Base-by-base conservation (phyloP, 1,140 invertebrate species). In the Ips typographus region DNA sequence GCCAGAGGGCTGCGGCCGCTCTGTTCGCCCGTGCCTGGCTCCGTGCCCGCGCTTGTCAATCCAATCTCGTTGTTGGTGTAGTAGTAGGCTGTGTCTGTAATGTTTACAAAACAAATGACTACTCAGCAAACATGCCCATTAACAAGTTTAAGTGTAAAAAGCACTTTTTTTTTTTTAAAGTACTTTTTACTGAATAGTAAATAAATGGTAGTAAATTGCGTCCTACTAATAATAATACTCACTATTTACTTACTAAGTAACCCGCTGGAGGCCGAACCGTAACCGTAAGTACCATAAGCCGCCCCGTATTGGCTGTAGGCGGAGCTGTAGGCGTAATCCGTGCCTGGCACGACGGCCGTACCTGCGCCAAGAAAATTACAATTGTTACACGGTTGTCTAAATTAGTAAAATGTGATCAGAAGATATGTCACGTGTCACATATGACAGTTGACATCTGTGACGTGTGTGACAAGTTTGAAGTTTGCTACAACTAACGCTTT, bases 161-260 rank as follows among this genome's bases (percentile, higher is more conserved):
- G n/a, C n/a, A n/a, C n/a, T n/a, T n/a, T n/a, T n/a, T n/a, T n/a
- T n/a, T n/a, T n/a, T n/a, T n/a, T n/a, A n/a, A n/a, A n/a, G n/a
- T n/a, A n/a, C n/a, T n/a, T n/a, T n/a, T n/a, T n/a, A n/a, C n/a
- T n/a, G n/a, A n/a, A n/a, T n/a, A n/a, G n/a, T n/a, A n/a, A n/a
- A n/a, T n/a, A n/a, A n/a, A n/a, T n/a, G n/a, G n/a, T n/a, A n/a
- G n/a, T n/a, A n/a, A n/a, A n/a, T n/a, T n/a, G n/a, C n/a, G n/a
- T 7, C 62, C 66, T 68, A 52, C 49, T 65, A 40, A 22, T 63
- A 63, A 57, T 68, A 76, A 88, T 88, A 88, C 87, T 88, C 87
- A 89, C 86, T 85, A 83, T 85, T 86, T 88, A 91, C 89, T 90
- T 90, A 91, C 90, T 91, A 85, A 92, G 88, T 82, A 92, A 85